These are phyloP conservation scores for Onychorhynchus coronatus DNA, from an alignment of 2,113 vertebrate species.

Conservation along the genomic window DNA sequence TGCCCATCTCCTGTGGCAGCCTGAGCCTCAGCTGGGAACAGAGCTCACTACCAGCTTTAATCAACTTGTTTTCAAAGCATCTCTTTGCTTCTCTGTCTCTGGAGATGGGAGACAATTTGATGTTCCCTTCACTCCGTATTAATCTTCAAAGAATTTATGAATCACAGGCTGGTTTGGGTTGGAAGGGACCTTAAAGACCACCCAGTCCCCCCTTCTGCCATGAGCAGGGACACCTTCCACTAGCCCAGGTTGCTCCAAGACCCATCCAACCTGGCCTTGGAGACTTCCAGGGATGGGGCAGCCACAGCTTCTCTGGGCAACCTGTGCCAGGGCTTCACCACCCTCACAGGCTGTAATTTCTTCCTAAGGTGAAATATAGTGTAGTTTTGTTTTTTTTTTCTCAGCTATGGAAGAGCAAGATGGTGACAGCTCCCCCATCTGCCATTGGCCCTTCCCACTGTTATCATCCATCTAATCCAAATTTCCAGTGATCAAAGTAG, in stretches of 20 bases:
- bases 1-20: neutral
- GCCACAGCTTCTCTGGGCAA: neutral
- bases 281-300: neutral
- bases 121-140: neutral
- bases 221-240: neutral
- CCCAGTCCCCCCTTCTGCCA: neutral
- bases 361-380: neutral
- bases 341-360: neutral
- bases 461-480: neutral
- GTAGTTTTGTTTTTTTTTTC: neutral
- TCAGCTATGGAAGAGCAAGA: neutral
- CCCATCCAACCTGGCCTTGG: neutral
- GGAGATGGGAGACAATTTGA: neutral
- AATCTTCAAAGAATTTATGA: neutral
- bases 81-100: neutral
- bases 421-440: neutral
- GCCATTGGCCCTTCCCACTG: neutral
- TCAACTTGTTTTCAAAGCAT: neutral
- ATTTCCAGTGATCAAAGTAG: neutral
- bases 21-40: neutral
- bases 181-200: neutral
- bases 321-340: neutral
- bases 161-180: neutral
- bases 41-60: neutral
- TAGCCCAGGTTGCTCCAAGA: neutral